Evolutionary conservation across 2,113 vertebrate genomes (phyloP).

Genomic region (Vicugna pacos): DNA sequence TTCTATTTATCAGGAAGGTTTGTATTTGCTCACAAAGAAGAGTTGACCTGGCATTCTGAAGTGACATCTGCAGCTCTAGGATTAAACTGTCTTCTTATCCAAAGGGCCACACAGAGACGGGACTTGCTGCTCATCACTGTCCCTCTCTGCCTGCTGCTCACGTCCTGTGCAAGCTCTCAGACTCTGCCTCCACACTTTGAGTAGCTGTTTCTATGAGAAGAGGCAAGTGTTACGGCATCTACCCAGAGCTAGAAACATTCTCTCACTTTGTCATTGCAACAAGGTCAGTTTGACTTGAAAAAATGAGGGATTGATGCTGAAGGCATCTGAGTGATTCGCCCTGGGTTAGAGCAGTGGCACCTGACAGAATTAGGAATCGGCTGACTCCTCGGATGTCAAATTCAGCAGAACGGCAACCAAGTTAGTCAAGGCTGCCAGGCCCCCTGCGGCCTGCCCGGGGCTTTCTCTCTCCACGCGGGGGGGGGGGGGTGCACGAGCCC

Average conservation of each 20-base stretch:
- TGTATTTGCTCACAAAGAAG: background rate
- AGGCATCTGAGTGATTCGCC: background rate
- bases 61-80: background rate
- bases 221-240: background rate
- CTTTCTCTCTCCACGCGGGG: background rate
- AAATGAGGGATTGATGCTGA: background rate
- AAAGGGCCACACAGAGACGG: background rate
- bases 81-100: background rate
- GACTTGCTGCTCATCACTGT: fast-evolving
- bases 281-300: background rate
- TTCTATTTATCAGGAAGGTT: background rate
- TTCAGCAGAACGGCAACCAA: background rate
- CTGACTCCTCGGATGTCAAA: background rate
- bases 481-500: background rate
- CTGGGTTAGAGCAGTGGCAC: background rate
- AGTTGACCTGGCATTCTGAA: background rate
- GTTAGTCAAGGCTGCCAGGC: background rate
- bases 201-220: background rate
- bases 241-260: background rate
- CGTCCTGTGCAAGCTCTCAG: background rate
- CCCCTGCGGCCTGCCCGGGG: background rate
- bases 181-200: background rate
- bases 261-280: background rate
- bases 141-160: background rate
- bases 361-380: background rate